A percentile compares a stretch with the other conserved stretches of the same genome.
Conservation (phyloP, 2,888 invertebrate genomes). For the Drosophila longiperda region DNA sequence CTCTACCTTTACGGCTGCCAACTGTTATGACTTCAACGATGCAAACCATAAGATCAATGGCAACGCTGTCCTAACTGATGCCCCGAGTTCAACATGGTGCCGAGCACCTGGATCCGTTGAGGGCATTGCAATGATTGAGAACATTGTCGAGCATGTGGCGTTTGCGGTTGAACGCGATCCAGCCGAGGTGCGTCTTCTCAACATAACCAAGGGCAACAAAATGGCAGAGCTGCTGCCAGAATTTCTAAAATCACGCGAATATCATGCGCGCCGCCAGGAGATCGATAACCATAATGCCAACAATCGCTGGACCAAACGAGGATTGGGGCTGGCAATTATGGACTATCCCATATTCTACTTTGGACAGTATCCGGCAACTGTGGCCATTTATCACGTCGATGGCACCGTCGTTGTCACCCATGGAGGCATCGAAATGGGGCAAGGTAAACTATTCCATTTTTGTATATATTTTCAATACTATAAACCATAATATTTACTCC, state of each 20-base stretch:
- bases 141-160: constrained; percentile 89
- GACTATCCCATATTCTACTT: constrained; percentile 87
- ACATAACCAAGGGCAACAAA: constrained; percentile 84
- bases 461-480: constrained; percentile 63
- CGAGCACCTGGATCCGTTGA: constrained; percentile 88
- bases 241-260: constrained; percentile 86
- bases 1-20: constrained; percentile 82
- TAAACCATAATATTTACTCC: constrained; percentile 63
- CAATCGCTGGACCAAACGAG: constrained; percentile 93
- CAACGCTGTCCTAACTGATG: constrained; percentile 89
- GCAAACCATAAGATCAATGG: constrained; percentile 88
- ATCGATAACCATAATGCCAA: constrained; percentile 88
- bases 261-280: constrained; percentile 86
- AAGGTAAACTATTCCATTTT: constrained; percentile 87
- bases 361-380: constrained; percentile 87
- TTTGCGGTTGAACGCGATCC: constrained; percentile 87
- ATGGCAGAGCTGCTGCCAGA: constrained; percentile 86
- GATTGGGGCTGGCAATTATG: constrained; percentile 89
- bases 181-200: constrained; percentile 86
- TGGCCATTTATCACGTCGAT: constrained; percentile 90
- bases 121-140: constrained; percentile 87
- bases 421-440: constrained; percentile 92
- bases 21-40: constrained; percentile 88
- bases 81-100: constrained; percentile 89
- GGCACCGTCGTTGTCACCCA: constrained; percentile 90